Conservation (phyloP, 2,113 vertebrate genomes). For the Hemichromis elongatus region DNA sequence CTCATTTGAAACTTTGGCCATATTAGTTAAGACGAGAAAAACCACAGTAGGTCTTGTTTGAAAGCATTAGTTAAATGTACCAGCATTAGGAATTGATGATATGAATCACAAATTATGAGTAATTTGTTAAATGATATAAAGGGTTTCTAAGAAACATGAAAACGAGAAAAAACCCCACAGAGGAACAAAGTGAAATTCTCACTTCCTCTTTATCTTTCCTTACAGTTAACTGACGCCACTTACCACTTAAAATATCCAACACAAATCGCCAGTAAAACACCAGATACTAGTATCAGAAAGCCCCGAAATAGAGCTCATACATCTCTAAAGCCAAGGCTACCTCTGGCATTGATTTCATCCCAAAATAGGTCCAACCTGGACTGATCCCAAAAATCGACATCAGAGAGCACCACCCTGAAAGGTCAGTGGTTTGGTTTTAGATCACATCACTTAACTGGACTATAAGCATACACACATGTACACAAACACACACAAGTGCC, state of each 20-base stretch:
- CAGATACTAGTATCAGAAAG: conserved; percentile 18
- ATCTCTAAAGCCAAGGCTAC: conserved; percentile 22
- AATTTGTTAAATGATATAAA: background rate
- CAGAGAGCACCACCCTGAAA: background rate
- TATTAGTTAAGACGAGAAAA: background rate
- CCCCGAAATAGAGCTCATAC: conserved; percentile 13
- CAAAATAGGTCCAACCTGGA: conserved; percentile 47
- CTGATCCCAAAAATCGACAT: conserved; percentile 20
- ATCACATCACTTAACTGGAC: background rate
- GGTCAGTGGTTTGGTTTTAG: background rate
- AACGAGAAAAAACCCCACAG: background rate
- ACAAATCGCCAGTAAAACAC: conserved; percentile 27
- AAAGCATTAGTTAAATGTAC: background rate
- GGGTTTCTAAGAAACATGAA: background rate
- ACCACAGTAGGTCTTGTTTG: background rate
- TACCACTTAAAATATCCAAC: conserved; percentile 1
- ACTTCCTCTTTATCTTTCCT: background rate
- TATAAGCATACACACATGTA: background rate
- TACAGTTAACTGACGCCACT: background rate
- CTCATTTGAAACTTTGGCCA: background rate
- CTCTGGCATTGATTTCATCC: conserved; percentile 35
- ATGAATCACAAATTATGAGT: background rate
- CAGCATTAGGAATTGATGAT: background rate
- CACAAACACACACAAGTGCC: background rate
- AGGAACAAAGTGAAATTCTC: background rate